Base-by-base conservation (phyloP, 1,140 invertebrate species). In the Nasonia vitripennis region DNA sequence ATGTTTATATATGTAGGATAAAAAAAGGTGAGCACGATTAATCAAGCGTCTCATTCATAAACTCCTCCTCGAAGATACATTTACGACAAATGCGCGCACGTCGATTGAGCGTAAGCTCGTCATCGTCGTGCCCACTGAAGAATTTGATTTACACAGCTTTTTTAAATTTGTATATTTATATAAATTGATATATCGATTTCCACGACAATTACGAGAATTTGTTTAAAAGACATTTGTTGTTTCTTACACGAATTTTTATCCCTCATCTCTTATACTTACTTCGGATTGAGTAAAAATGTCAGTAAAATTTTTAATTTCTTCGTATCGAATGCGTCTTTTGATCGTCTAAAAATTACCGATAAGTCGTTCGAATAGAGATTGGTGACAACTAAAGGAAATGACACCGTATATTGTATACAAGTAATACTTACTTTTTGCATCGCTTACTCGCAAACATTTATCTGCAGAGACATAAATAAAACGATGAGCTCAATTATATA, bases 181-280 rank as follows among this genome's bases (percentile, higher is more conserved):
- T 83, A 48, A 67, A 83, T 75, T 62, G 17, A 55, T 45, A 55
- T 45, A 75, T 79, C 62, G 34, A 55, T 79, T 79, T 67, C 41
- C 34, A 51, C 34, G 14, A 70, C 55, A n/a, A 62, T 70, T 41
- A 79, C 41, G 17, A 51, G 20, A 67, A 67, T 68, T 68, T 9
- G 5, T 45, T 27, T 27, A 27, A 80, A 80, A 23, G n/a, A 80
- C 31, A 68, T 7, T 27, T 55, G 12, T 55, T n/a, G 68, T 55
- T 62, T 45, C 27, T 27, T 23, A 62, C 51, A 78, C 20, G 23
- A 78, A 78, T 31, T 62, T 78, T 7, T 27, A 55, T 23, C 9
- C 5, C 51, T 20, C 51, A 67, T 67, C 12, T 55, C 17, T 20
- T 11, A 14, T 9, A 17, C 2, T 20, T 55, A 5, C 27, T 55